Percentiles rank a stretch among this genome's conserved stretches.
Evolutionary conservation across 2,113 vertebrate species (phyloP).

Genomic region (Melospiza georgiana): DNA sequence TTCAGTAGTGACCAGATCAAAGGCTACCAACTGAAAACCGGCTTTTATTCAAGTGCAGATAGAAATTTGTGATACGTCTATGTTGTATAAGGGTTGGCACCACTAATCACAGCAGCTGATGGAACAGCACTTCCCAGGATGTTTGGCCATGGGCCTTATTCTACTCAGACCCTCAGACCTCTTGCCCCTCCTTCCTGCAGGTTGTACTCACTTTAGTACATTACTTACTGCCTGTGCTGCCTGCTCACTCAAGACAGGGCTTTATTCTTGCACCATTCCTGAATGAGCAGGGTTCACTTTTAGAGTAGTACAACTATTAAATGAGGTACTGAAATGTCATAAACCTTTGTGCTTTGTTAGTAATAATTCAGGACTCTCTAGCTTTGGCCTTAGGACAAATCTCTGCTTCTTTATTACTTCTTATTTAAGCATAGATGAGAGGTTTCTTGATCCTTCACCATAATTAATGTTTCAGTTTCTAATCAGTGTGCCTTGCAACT

Average conservation of each 20-base stretch:
- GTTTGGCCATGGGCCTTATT: neutral
- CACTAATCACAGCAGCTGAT: neutral
- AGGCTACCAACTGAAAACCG: neutral
- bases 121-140: neutral
- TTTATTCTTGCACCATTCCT: neutral
- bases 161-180: neutral
- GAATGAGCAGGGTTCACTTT: neutral
- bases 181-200: neutral
- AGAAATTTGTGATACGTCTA: neutral
- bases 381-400: neutral
- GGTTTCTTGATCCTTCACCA: neutral
- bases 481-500: neutral
- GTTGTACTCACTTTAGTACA: accelerated
- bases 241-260: neutral
- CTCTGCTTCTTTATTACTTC: neutral
- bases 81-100: neutral
- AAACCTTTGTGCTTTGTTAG: neutral
- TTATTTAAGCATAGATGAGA: neutral
- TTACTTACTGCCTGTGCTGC: neutral
- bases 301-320: neutral
- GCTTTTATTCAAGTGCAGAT: neutral
- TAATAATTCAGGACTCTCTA: neutral
- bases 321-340: neutral
- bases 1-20: neutral
- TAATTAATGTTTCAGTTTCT: conserved; percentile 11